Percentiles rank a stretch among this genome's conserved stretches.
phyloP scores from a whole-genome alignment of 2,113 vertebrate genomes.

The Rhinoptilus africanus region DNA sequence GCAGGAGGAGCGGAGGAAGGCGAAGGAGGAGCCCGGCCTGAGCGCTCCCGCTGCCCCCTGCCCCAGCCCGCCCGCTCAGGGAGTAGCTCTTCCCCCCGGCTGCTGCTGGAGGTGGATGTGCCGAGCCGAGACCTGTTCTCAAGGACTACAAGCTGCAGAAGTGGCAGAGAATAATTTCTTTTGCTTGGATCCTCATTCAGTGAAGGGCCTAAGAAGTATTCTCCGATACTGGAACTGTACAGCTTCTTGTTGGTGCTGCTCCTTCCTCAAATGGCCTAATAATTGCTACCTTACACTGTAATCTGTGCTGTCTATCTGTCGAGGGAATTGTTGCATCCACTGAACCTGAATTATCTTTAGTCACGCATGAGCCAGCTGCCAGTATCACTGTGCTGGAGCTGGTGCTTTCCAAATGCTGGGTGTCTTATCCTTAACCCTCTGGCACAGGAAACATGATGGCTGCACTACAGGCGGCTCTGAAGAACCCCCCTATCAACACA shows the following conservation, averaged over 20 bases:
- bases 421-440: constrained; percentile 75
- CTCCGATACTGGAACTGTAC: neutral
- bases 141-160: neutral
- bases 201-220: neutral
- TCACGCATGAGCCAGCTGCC: neutral
- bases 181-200: neutral
- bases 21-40: too few species aligned
- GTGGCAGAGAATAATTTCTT: neutral
- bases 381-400: neutral
- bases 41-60: too few species aligned
- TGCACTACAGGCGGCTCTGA: constrained; percentile 93
- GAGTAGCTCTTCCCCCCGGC: neutral
- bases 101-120: neutral
- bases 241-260: neutral
- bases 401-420: neutral
- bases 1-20: neutral
- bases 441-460: constrained; percentile 92
- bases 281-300: neutral
- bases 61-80: neutral
- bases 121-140: neutral
- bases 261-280: neutral
- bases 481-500: constrained; percentile 97
- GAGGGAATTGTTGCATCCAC: neutral
- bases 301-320: neutral
- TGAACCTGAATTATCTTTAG: neutral